Percentiles rank a stretch among this genome's conserved stretches.
These are phyloP conservation scores for Aspidiotus rigidus DNA, from an alignment of 2,888 invertebrate genomes.

Conservation along the genomic window DNA sequence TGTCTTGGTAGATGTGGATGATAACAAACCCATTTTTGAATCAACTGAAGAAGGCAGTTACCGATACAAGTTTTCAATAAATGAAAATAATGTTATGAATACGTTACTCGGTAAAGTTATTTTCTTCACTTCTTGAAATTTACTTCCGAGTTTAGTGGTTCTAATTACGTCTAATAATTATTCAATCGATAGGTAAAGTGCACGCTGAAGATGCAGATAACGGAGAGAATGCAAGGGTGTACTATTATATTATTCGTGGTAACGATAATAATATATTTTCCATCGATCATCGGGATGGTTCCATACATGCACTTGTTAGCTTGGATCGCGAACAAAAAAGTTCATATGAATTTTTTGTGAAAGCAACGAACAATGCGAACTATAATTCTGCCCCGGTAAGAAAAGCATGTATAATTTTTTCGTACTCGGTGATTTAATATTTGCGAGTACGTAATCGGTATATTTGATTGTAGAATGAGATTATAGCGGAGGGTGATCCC, in stretches of 20 bases:
- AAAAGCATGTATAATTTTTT: not conserved
- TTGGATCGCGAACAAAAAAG: conserved; percentile 72
- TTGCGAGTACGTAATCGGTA: not conserved
- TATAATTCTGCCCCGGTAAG: conserved; percentile 49
- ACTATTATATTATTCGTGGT: conserved; percentile 69
- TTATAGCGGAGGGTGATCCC: conserved; percentile 48
- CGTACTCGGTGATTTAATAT: not conserved
- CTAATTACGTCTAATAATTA: not conserved
- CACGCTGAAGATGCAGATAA: conserved; percentile 66
- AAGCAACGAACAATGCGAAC: conserved; percentile 76
- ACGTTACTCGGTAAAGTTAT: conserved; percentile 52
- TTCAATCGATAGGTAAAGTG: conserved; percentile 51
- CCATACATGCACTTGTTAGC: conserved; percentile 64
- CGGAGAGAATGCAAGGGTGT: conserved; percentile 71
- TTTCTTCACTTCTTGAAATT: not conserved
- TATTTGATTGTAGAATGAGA: conserved; percentile 28
- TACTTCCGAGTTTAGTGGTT: not conserved
- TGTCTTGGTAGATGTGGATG: conserved; percentile 67
- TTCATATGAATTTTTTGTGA: conserved; percentile 64
- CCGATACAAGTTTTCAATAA: conserved; percentile 57
- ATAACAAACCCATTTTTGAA: conserved; percentile 69
- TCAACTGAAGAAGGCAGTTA: conserved; percentile 40
- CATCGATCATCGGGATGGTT: conserved; percentile 70
- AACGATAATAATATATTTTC: conserved; percentile 68
- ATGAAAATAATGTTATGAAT: conserved; percentile 59